phyloP scores from a whole-genome alignment of 2,113 vertebrate species.

The Columba janthina region DNA sequence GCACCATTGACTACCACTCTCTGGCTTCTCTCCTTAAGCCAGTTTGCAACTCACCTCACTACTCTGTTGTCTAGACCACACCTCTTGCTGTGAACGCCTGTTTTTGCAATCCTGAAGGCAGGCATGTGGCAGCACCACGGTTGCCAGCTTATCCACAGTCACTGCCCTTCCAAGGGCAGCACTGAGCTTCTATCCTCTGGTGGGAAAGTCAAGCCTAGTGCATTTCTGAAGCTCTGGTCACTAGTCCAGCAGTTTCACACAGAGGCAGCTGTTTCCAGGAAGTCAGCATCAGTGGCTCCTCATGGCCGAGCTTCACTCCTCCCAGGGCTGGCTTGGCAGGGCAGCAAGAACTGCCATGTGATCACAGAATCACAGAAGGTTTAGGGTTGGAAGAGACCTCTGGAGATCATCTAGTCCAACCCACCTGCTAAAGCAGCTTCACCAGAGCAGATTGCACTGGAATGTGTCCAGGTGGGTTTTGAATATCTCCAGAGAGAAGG shows the following conservation, averaged over 20 bases:
- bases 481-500: no score
- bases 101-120: background rate
- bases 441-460: no score
- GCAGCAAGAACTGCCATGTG: no score
- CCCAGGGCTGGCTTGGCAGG: background rate
- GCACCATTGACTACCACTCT: no score
- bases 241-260: background rate
- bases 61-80: no score
- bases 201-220: background rate
- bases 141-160: accelerated
- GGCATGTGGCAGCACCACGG: accelerated
- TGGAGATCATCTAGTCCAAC: no score
- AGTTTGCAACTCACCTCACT: no score
- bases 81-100: accelerated
- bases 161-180: accelerated
- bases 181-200: accelerated
- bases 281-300: background rate
- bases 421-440: no score
- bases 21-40: no score
- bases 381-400: no score
- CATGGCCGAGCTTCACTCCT: background rate
- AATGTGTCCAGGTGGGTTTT: no score
- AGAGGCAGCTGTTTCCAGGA: background rate
- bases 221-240: background rate
- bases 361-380: no score